phyloP scores from a whole-genome alignment of 2,888 invertebrate genomes.

The Tiliacea aurago region DNA sequence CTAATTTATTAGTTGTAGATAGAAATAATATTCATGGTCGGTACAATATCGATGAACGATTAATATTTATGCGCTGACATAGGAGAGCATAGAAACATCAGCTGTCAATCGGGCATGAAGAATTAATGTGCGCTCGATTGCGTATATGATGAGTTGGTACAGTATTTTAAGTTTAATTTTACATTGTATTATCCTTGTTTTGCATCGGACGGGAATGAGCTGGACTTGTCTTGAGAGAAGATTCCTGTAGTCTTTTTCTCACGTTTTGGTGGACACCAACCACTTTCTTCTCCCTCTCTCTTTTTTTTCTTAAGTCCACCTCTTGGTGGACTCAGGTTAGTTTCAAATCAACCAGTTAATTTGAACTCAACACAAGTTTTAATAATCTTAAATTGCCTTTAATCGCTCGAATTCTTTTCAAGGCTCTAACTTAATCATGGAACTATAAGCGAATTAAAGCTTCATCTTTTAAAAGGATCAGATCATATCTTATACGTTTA shows the following conservation, averaged over 20 bases:
- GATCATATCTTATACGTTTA: neutral
- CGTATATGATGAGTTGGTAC: conserved; percentile 39
- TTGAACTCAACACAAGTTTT: neutral
- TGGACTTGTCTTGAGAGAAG: neutral
- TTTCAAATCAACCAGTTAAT: neutral
- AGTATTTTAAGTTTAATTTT: conserved; percentile 56
- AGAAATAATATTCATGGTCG: conserved; percentile 59
- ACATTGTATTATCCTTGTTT: conserved; percentile 45
- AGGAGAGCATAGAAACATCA: conserved; percentile 79
- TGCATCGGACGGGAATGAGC: conserved; percentile 27
- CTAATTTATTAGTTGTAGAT: conserved; percentile 64
- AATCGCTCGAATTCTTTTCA: neutral
- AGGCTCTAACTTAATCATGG: neutral
- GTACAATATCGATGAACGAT: conserved; percentile 70
- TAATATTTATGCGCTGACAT: conserved; percentile 72
- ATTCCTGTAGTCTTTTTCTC: neutral
- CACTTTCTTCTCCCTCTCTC: too few species aligned
- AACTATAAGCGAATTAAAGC: neutral
- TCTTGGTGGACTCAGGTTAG: neutral
- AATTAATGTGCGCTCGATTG: conserved; percentile 73
- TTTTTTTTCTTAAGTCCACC: neutral
- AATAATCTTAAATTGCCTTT: too few species aligned
- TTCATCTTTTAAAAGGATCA: neutral
- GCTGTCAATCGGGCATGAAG: conserved; percentile 79
- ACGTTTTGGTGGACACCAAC: neutral